Evolutionary conservation across 2,113 vertebrate species (phyloP), one percentile per base, ranked within the genome.

Genomic region (Acanthochromis polyacanthus): DNA sequence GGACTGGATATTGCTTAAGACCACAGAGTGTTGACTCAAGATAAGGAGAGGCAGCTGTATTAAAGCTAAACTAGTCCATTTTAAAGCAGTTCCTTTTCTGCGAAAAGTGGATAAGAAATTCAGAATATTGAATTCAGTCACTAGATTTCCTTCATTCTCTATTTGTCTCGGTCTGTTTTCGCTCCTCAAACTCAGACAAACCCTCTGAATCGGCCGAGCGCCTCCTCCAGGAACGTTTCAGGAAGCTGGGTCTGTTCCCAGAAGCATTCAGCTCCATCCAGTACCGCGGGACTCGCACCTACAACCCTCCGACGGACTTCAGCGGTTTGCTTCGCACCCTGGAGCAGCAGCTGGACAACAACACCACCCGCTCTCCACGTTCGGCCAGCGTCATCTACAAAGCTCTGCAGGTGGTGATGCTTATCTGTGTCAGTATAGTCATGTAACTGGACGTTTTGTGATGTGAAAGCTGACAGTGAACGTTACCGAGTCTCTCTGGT

Each of bases 211-310:
- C 96, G 10, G 96, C 96, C 0, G 98, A 99, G 86, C 96, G 98
- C 89, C 95, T 99, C 60, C 96, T 99, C 78, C 97, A 99, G 93
- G 97, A 99, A 86, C 96, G 98, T 12, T 99, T 99, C 91, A 95
- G 97, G 87, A 98, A 97, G 91, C 91, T 99, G 75, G 95, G 96
- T 64, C 95, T 98, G 70, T 97, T 98, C 82, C 98, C 98, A 0
- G 98, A 99, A 90, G 98, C 98, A n/a, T 99, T 99, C 91, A 99
- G 98, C 88, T 99, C 98, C 55, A 93, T 99, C 81, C 97, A 98
- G 89, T 99, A 99, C 92, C 96, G 97, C 28, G 98, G 98, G 77
- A 99, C 98, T 15, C 96, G 97, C 63, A 99, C 98, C 38, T 97
- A 97, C 91, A 99, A 99, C 89, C 98, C 97, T 25, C 98, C 98